These are phyloP conservation scores for Glyphotaelius pellucidus DNA, from an alignment of 2,888 invertebrate species.

Conservation along the genomic window DNA sequence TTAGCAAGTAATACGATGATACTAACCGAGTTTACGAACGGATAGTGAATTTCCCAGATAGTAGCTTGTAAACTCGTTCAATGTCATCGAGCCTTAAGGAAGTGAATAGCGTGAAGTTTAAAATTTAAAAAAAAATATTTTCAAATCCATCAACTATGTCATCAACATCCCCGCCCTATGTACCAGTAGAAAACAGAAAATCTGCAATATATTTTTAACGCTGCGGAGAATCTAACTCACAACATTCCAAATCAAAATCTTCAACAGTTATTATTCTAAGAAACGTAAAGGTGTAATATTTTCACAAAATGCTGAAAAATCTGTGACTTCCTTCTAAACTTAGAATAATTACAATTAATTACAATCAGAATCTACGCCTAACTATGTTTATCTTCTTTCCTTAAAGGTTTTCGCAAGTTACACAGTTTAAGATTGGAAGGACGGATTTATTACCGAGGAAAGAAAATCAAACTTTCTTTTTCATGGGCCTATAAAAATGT, in stretches of 20 bases:
- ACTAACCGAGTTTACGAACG: too few species aligned
- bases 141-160: not conserved
- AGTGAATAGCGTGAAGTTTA: too few species aligned
- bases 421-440: not conserved
- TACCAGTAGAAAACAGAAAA: not conserved
- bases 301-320: not conserved
- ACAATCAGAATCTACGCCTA: not conserved
- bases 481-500: conserved; percentile 2
- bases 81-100: too few species aligned
- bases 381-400: not conserved
- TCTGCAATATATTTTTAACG: not conserved
- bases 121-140: too few species aligned
- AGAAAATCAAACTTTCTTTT: not conserved
- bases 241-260: not conserved
- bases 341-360: not conserved
- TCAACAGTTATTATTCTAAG: not conserved
- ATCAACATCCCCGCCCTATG: not conserved
- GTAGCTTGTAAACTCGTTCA: too few species aligned
- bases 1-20: too few species aligned
- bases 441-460: conserved; percentile 30
- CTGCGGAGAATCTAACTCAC: not conserved
- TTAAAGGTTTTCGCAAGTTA: not conserved
- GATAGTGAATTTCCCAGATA: too few species aligned
- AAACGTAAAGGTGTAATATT: not conserved
- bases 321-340: not conserved